A percentile compares a stretch with the other conserved stretches of the same genome.
phyloP scores from a whole-genome alignment of 2,888 invertebrate genomes.

The Entomobrya multifasciata region DNA sequence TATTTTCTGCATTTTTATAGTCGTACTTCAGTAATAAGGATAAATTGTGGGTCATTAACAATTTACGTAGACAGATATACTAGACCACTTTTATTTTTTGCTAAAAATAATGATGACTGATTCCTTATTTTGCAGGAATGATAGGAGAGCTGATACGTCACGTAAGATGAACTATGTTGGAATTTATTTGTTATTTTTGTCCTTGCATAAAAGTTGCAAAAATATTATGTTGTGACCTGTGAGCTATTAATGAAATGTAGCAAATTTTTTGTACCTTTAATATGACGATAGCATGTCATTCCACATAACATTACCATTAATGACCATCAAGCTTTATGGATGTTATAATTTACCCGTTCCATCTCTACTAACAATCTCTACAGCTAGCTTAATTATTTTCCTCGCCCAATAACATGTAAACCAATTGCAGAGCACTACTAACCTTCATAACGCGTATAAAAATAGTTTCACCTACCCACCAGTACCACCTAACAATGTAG shows the following conservation, averaged over 20 bases:
- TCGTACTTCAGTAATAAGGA: neutral
- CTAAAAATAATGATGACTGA: neutral
- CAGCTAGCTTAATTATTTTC: neutral
- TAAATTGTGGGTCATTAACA: neutral
- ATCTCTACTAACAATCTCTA: neutral
- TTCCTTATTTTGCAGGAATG: constrained; percentile 65
- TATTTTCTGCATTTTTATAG: neutral
- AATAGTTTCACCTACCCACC: neutral
- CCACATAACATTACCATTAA: neutral
- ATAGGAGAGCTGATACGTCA: constrained; percentile 79
- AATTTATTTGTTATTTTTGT: neutral
- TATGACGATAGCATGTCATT: constrained; percentile 29
- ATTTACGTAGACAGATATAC: neutral
- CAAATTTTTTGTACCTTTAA: neutral
- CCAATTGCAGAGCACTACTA: constrained; percentile 14
- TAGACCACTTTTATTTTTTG: neutral
- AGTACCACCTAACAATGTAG: too few species aligned
- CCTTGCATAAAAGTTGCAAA: neutral
- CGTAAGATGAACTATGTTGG: constrained; percentile 74
- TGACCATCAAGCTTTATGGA: neutral
- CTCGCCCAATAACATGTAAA: neutral
- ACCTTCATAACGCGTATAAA: neutral
- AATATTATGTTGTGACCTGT: neutral
- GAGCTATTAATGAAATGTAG: neutral
- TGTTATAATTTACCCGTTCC: neutral